Percentiles rank a stretch among this genome's conserved stretches.
Evolutionary conservation across 2,797 vertebrate genomes (phyloP).

Genomic region (Tapera naevia): DNA sequence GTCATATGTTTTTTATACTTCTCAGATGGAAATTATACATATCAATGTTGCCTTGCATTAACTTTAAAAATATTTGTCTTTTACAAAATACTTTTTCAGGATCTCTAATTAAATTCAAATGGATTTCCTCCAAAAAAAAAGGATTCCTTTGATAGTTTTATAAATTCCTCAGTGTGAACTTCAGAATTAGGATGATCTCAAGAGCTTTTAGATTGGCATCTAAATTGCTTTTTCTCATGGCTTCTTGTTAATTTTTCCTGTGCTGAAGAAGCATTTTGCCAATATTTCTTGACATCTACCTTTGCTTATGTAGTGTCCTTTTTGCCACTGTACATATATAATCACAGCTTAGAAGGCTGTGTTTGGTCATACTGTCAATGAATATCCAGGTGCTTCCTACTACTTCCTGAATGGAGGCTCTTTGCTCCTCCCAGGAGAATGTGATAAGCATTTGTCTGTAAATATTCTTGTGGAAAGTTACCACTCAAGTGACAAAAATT

Average conservation of each 20-base stretch:
- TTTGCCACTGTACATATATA: not conserved
- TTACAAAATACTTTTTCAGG: constrained; percentile 48
- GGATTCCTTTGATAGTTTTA: constrained; percentile 54
- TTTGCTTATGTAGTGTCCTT: not conserved
- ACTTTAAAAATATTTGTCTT: constrained; percentile 60
- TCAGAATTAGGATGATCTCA: constrained; percentile 1
- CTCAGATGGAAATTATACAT: constrained; percentile 56
- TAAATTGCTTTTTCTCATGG: not conserved
- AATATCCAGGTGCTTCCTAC: not conserved
- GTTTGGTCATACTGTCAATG: not conserved
- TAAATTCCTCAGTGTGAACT: constrained; percentile 41
- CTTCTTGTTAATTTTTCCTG: not conserved
- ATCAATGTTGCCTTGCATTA: constrained; percentile 43
- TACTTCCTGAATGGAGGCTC: not conserved
- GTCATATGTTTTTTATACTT: constrained; percentile 57
- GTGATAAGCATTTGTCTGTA: not conserved
- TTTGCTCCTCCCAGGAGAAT: not conserved
- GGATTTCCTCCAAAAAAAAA: not conserved
- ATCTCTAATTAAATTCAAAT: constrained; percentile 55
- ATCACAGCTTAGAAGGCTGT: not conserved
- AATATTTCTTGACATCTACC: not conserved
- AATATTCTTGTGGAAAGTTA: not conserved
- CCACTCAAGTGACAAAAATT: not conserved
- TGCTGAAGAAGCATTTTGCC: not conserved
- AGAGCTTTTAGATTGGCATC: not conserved